Base-by-base conservation (phyloP, 2,113 vertebrate species). In the Gnathonemus longibarbis region DNA sequence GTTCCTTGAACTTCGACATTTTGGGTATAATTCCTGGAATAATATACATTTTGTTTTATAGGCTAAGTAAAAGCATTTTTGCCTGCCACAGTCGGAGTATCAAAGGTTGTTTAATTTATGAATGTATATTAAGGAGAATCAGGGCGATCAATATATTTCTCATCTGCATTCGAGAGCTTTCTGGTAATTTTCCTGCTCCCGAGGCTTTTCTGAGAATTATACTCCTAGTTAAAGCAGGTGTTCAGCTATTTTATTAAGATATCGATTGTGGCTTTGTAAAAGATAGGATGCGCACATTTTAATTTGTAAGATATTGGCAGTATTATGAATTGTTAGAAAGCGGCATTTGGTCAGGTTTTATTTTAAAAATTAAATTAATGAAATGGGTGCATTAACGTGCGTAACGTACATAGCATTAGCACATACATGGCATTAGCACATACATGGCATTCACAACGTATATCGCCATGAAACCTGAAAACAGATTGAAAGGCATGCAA, bases 251-350 rank as follows among this genome's bases (percentile, higher is more conserved):
- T 97, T 96, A 97, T 96, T 95, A 96, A 94, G 95, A 96, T 96
- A 97, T 97, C 96, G 97, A 97, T 96, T 94, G 93, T 94, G 95
- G 96, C 96, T 97, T 97, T 96, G 95, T 96, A 96, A 96, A 96
- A 95, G 95, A 95, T 93, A 96, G 96, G 96, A 97, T 97, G 96
- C 95, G 97, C 96, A 96, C 95, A 95, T 95, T 95, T 94, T 95
- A 95, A 95, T 96, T 96, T 95, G 94, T 95, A 96, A 95, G 96
- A 97, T 96, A 95, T 95, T 90, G 88, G 95, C 96, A 91, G 89
- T 91, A 93, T 95, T 96, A 95, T 96, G 96, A 96, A 96, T 96
- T 96, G 96, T 96, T 95, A 96, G 96, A 96, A 96, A 95, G 95
- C 95, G 95, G 96, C 92, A 93, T 93, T 96, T 19, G 53, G 17